phyloP scores from a whole-genome alignment of 1,140 invertebrate species.

The Eciton burchellii region DNA sequence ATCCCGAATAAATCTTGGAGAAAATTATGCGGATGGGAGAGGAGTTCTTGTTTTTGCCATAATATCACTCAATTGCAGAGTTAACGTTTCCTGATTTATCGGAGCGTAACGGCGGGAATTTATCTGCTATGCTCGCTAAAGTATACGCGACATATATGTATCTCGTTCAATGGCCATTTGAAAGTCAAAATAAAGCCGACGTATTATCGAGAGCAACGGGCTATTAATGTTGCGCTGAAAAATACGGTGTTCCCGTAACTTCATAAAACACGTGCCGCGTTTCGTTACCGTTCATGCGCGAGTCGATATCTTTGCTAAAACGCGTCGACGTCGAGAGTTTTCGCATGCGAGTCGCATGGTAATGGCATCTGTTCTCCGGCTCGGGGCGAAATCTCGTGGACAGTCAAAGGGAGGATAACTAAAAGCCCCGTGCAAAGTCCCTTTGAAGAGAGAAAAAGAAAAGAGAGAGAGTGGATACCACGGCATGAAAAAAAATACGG shows the following conservation, averaged over 20 bases:
- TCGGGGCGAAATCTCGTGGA: conserved; percentile 12
- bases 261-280: background rate
- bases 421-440: conserved; percentile 42
- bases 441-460: conserved; percentile 34
- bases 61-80: conserved; percentile 13
- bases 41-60: background rate
- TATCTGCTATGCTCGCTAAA: background rate
- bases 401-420: conserved; percentile 48
- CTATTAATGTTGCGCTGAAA: conserved; percentile 12
- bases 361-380: conserved; percentile 26
- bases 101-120: background rate
- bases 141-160: background rate
- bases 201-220: background rate
- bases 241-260: background rate
- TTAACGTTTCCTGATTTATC: conserved; percentile 13
- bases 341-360: background rate
- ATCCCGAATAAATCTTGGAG: background rate
- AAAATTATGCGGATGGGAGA: background rate
- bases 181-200: background rate
- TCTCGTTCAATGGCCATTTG: background rate
- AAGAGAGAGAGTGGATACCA: no score
- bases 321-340: conserved; percentile 9
- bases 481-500: background rate
- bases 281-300: conserved; percentile 30
- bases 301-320: conserved; percentile 40